Evolutionary conservation across 1,140 invertebrate genomes (phyloP).

Genomic region (Venturia canescens): DNA sequence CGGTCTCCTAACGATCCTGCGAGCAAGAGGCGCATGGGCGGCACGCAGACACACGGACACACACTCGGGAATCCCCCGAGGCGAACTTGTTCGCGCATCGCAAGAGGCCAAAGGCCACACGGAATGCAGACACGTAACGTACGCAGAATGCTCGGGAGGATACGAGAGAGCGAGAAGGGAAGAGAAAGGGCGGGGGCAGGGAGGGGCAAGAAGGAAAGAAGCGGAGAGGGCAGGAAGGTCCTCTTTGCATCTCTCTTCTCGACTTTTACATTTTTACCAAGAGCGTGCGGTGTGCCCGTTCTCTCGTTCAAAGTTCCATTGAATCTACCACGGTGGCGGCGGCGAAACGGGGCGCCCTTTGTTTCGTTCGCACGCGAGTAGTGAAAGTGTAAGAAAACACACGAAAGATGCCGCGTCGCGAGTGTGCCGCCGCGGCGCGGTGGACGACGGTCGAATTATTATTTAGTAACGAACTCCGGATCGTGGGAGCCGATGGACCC

Average conservation of each 20-base stretch:
- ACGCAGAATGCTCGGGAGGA: slow-evolving; percentile 65
- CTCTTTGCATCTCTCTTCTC: slow-evolving; percentile 30
- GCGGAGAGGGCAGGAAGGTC: background rate
- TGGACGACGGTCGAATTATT: too few species aligned
- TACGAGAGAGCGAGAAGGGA: background rate
- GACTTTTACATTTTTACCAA: slow-evolving; percentile 15
- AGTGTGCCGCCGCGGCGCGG: too few species aligned
- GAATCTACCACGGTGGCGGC: too few species aligned
- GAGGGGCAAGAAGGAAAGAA: background rate
- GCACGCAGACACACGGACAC: background rate
- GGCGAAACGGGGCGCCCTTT: too few species aligned
- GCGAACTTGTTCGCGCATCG: slow-evolving; percentile 40
- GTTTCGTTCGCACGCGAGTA: too few species aligned
- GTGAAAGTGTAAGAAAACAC: too few species aligned
- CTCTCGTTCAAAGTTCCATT: too few species aligned
- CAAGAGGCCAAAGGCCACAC: slow-evolving; percentile 66
- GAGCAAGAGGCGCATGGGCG: background rate
- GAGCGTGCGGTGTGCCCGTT: too few species aligned
- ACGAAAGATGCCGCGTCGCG: too few species aligned
- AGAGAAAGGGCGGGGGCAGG: background rate
- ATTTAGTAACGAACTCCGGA: too few species aligned
- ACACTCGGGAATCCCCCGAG: background rate
- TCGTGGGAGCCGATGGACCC: too few species aligned
- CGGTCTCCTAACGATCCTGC: slow-evolving; percentile 57
- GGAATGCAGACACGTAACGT: slow-evolving; percentile 74